Evolutionary conservation across 2,888 invertebrate species (phyloP).

Genomic region (Ormyrus labotus): DNA sequence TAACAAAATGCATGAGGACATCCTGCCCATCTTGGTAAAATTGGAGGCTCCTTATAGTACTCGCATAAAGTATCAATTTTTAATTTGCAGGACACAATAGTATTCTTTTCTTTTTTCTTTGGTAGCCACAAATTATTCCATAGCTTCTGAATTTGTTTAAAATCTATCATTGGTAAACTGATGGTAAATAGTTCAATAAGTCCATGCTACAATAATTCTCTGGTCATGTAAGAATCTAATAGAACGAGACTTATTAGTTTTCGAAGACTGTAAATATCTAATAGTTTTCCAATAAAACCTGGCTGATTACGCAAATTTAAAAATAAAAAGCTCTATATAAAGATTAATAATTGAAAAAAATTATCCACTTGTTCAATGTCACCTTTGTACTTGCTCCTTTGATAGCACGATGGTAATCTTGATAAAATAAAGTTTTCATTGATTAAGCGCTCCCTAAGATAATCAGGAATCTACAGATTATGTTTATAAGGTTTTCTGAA

Average conservation of each 20-base stretch:
- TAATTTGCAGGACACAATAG: conserved; percentile 71
- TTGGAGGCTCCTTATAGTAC: conserved; percentile 85
- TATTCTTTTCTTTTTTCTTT: conserved; percentile 63
- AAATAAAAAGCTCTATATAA: conserved; percentile 84
- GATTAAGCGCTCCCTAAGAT: conserved; percentile 79
- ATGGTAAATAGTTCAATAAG: conserved; percentile 93
- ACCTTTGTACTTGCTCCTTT: conserved; percentile 76
- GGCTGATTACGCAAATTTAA: conserved; percentile 77
- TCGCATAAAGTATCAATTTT: conserved; percentile 81
- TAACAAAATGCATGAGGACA: conserved; percentile 93
- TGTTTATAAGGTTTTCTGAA: too few relatives aligned
- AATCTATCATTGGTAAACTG: conserved; percentile 88
- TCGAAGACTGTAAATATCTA: conserved; percentile 65
- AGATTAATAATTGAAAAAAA: conserved; percentile 81
- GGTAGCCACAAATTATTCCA: conserved; percentile 76
- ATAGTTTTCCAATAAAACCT: conserved; percentile 65
- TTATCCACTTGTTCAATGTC: conserved; percentile 80
- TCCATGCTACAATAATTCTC: conserved; percentile 95
- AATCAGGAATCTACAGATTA: conserved; percentile 76
- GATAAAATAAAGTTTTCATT: conserved; percentile 57
- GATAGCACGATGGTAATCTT: conserved; percentile 72
- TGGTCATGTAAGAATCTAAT: conserved; percentile 89
- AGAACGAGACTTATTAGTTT: conserved; percentile 64
- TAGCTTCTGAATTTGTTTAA: conserved; percentile 82
- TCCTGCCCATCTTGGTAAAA: conserved; percentile 89